Base-by-base conservation (phyloP, 2,888 invertebrate genomes). In the Meta bourneti region DNA sequence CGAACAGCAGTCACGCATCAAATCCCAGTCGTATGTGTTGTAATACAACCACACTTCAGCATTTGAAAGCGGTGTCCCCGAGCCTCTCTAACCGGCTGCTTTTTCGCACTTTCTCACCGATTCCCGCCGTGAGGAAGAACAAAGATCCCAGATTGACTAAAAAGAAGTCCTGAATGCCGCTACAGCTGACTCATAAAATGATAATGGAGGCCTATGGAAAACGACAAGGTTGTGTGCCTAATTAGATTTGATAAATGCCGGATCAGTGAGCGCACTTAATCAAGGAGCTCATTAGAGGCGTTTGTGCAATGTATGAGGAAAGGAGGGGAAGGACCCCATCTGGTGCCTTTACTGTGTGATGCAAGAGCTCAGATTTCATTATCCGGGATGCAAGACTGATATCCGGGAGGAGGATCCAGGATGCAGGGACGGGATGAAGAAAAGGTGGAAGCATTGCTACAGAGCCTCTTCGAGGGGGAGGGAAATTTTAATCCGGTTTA, bases 181-280 rank as follows among this genome's bases (percentile, higher is more conserved):
- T 61, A 49, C 91, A 86, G 91, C 91, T 91, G 91, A 81, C 91
- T 91, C 86, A 91, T 91, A 91, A 91, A 91, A 91, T 87, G 91
- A 91, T 91, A 91, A 91, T 91, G 82, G 69, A 70, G 61, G 85
- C 90, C 90, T 80, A 91, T 91, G 91, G 91, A 86, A 86, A 87
- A 77, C 90, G 90, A 90, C 82, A 82, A 54, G 91, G 86, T 80
- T 77, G 91, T 91, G 86, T 75, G 86, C 72, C 91, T 91, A 91
- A 91, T 91, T 91, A 91, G 86, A 81, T 91, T 91, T 91, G 91
- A 91, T 91, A 91, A 91, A 91, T 91, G 86, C 91, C 82, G 91
- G 85, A 87, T 87, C 86, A 82, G 86, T 87, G 70, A 82, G 70
- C 81, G 91, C 85, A 91, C 91, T 91, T 91, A 86, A 91, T 91